A percentile compares a stretch with the other conserved stretches of the same genome.
Conservation (phyloP, 2,797 vertebrate genomes). For the Takifugu rubripes region DNA sequence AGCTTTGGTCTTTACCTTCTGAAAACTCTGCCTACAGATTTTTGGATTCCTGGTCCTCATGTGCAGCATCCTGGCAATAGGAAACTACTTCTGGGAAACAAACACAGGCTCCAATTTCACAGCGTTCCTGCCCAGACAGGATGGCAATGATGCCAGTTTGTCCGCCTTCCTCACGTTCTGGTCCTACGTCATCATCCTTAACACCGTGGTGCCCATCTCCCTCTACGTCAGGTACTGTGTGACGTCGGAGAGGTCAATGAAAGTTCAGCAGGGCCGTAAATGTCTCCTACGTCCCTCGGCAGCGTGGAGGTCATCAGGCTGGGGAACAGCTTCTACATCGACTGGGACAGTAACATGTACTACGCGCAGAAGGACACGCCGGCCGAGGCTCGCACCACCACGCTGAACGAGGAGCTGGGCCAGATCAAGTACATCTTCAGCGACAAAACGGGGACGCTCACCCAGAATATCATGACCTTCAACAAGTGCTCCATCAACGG, state of each 20-base stretch:
- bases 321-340: constrained; percentile 94
- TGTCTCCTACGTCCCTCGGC: neutral
- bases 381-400: constrained; percentile 90
- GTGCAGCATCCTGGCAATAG: constrained; percentile 87
- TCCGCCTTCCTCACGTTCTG: constrained; percentile 90
- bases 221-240: constrained; percentile 88
- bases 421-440: constrained; percentile 96
- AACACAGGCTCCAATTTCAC: constrained; percentile 83
- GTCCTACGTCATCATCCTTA: constrained; percentile 97
- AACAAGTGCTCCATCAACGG: constrained; percentile 93
- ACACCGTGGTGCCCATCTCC: constrained; percentile 95
- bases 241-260: neutral
- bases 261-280: neutral
- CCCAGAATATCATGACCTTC: constrained; percentile 97
- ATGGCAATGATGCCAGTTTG: constrained; percentile 62
- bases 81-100: constrained; percentile 87
- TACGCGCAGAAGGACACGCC: constrained; percentile 78
- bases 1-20: neutral
- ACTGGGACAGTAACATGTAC: constrained; percentile 97
- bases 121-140: constrained; percentile 80
- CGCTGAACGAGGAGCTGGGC: constrained; percentile 93
- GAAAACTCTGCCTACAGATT: constrained; percentile 72
- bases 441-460: constrained; percentile 96
- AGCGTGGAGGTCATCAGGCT: constrained; percentile 95
- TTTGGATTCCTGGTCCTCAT: constrained; percentile 86